These are phyloP conservation scores for Archivesica marissinica DNA, from an alignment of 1,140 invertebrate genomes.

Conservation along the genomic window DNA sequence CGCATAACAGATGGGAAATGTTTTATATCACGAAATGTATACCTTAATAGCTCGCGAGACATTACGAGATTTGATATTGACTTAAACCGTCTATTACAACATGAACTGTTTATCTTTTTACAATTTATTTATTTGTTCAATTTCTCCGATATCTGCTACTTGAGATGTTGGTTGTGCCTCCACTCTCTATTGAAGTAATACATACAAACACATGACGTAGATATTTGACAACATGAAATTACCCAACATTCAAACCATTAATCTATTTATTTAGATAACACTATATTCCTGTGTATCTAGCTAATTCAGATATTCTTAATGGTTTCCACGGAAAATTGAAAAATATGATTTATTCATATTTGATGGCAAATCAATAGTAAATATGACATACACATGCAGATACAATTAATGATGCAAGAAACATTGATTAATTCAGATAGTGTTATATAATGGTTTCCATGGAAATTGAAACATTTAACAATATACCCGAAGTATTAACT, in stretches of 20 bases:
- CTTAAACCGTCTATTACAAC: constrained; percentile 49
- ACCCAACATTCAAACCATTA: constrained; percentile 49
- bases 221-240: constrained; percentile 53
- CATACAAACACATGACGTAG: constrained; percentile 26
- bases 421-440: too few relatives aligned
- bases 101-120: constrained; percentile 11
- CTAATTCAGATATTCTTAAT: constrained; percentile 21
- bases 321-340: not conserved
- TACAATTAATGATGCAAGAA: too few relatives aligned
- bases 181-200: not conserved
- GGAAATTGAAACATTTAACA: too few relatives aligned
- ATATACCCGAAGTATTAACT: too few relatives aligned
- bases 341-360: too few relatives aligned
- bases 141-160: not conserved
- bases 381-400: too few relatives aligned
- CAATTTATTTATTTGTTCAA: constrained; percentile 48
- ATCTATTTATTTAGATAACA: constrained; percentile 48
- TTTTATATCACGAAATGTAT: constrained; percentile 16
- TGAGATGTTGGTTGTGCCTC: not conserved
- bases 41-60: constrained; percentile 14
- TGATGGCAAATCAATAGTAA: too few relatives aligned
- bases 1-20: not conserved
- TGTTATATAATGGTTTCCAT: too few relatives aligned
- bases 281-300: constrained; percentile 10
- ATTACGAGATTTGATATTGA: constrained; percentile 31